Conservation (phyloP, 2,113 vertebrate genomes). For the Papio anubis region DNA sequence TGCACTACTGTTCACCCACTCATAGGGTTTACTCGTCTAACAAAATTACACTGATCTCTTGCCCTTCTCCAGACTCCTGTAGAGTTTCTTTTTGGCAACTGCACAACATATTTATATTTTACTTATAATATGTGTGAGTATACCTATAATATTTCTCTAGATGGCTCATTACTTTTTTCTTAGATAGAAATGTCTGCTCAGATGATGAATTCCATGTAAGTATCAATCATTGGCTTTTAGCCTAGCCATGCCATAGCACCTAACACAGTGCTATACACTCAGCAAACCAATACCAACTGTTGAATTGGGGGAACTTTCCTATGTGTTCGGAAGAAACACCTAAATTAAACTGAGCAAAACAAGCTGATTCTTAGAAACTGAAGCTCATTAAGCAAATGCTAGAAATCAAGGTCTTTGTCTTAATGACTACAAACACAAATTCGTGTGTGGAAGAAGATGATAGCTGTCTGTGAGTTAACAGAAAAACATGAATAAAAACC, state of each 20-base stretch:
- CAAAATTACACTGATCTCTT: background rate
- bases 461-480: background rate
- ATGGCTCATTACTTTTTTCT: background rate
- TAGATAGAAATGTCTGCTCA: background rate
- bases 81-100: background rate
- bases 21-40: background rate
- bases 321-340: background rate
- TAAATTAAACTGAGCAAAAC: background rate
- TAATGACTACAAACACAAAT: slow-evolving; percentile 41
- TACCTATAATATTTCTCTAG: background rate
- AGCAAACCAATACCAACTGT: background rate
- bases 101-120: background rate
- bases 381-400: slow-evolving; percentile 41
- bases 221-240: background rate
- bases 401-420: slow-evolving; percentile 32
- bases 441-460: background rate
- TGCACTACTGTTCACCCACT: no score
- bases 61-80: background rate
- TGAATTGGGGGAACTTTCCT: background rate
- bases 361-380: slow-evolving; percentile 28
- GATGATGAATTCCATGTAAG: background rate
- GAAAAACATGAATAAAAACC: background rate
- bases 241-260: background rate
- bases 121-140: background rate
- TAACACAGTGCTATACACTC: background rate